Base-by-base conservation (phyloP, 2,113 vertebrate genomes). In the Glareola pratincola region DNA sequence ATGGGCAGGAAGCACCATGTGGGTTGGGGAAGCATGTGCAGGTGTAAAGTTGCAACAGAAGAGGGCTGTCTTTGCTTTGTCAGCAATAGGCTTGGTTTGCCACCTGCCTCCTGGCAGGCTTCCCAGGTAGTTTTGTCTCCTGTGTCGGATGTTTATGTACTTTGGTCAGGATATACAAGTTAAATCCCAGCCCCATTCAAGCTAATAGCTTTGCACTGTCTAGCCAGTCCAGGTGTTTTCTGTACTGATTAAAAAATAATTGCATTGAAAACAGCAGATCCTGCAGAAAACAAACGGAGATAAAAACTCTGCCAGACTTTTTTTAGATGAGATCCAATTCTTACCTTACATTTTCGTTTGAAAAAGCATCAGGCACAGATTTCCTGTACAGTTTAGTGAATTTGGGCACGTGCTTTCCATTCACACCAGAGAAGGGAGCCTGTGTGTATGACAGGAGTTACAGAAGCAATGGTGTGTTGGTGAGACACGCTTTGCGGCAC, bases 361-460 rank as follows among this genome's bases (percentile, higher is more conserved):
- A 39, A 26, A 76, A 82, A 18, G 6, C 32, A 20, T 10, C 57
- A 9, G 53, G 4, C 6, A 14, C 47, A 17, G 22, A 2, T 53
- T 68, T 72, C 14, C 37, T 37, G 1, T 64, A 0, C 2, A 0
- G 5, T n/a, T 41, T 4, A 1, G 14, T 12, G 56, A 27, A 0
- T 81, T 22, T 24, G 39, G 41, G 68, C 4, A 2, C 0, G 1
- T 9, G 9, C 59, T 39, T 76, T 9, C 26, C 23, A 2, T 56
- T 60, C 19, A 1, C 2, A 0, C 1, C 1, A 0, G 63, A 17
- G 43, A 23, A n/a, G 32, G n/a, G 47, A 45, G 51, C 4, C 1
- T 1, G 12, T 6, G 23, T 14, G 15, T 2, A 4, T 1, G 47
- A 4, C 3, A 22, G 76, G 30, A 13, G 36, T 21, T 41, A 14